Evolutionary conservation across 1,140 invertebrate species (phyloP).

Genomic region (Nephotettix cincticeps): DNA sequence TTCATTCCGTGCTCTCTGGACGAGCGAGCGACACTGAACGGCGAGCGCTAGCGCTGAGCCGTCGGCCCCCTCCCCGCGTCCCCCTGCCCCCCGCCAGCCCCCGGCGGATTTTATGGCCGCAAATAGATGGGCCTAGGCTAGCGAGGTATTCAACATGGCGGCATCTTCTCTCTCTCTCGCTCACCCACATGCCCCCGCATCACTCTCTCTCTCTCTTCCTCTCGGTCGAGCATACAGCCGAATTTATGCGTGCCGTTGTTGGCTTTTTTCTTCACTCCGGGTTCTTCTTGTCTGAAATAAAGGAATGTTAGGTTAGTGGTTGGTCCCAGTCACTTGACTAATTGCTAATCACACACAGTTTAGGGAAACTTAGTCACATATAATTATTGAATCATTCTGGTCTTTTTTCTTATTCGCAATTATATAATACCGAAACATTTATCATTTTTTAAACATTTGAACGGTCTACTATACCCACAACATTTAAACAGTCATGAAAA

Average conservation of each 20-base stretch:
- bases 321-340: neutral
- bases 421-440: too few species aligned
- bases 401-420: too few species aligned
- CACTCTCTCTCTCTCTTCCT: neutral
- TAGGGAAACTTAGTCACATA: neutral
- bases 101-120: conserved; percentile 36
- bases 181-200: conserved; percentile 11
- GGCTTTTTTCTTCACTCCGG: conserved; percentile 28
- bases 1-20: neutral
- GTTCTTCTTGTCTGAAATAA: conserved; percentile 31
- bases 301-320: conserved; percentile 29
- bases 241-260: conserved; percentile 31
- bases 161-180: conserved; percentile 7
- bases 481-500: too few species aligned
- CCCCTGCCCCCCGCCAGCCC: conserved; percentile 10
- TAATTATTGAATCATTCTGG: too few species aligned
- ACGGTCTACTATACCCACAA: too few species aligned
- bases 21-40: neutral
- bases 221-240: conserved; percentile 24
- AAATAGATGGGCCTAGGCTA: conserved; percentile 38
- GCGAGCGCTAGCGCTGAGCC: neutral
- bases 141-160: conserved; percentile 38
- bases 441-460: too few species aligned
- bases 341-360: conserved; percentile 21
- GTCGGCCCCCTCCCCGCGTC: conserved; percentile 4